phyloP scores from a whole-genome alignment of 2,113 vertebrate genomes.

The Chaetodon trifascialis region DNA sequence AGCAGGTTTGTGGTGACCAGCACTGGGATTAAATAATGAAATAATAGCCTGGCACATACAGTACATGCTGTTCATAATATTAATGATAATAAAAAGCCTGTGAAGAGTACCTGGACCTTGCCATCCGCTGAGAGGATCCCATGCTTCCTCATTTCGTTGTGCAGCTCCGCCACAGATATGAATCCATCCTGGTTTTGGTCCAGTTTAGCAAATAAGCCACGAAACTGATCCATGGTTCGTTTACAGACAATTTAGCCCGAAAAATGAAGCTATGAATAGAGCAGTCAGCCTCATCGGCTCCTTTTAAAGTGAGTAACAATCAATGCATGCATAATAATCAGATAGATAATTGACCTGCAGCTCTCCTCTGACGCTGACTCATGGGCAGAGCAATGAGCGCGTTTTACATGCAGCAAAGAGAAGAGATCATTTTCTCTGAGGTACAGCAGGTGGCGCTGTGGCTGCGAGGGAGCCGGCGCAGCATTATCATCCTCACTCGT shows the following conservation, averaged over 20 bases:
- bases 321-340: background rate
- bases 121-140: constrained; percentile 74
- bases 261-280: background rate
- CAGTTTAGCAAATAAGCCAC: constrained; percentile 79
- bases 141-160: constrained; percentile 80
- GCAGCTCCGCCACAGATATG: constrained; percentile 79
- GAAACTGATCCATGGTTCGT: constrained; percentile 79
- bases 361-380: constrained; percentile 75
- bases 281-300: background rate
- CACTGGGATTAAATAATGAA: background rate
- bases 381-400: constrained; percentile 31
- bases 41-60: background rate
- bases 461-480: background rate
- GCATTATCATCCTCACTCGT: background rate
- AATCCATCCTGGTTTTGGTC: constrained; percentile 82
- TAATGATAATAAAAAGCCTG: background rate
- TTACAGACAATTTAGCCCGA: background rate
- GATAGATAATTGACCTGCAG: constrained; percentile 38
- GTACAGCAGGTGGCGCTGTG: constrained; percentile 72
- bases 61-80: background rate
- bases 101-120: constrained; percentile 76
- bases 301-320: background rate
- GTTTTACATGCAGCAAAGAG: background rate
- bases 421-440: background rate
- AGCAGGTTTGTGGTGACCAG: background rate